A percentile compares a stretch with the other conserved stretches of the same genome.
These are phyloP conservation scores for Nyctalus aviator DNA, from an alignment of 2,797 vertebrate genomes.

Conservation along the genomic window DNA sequence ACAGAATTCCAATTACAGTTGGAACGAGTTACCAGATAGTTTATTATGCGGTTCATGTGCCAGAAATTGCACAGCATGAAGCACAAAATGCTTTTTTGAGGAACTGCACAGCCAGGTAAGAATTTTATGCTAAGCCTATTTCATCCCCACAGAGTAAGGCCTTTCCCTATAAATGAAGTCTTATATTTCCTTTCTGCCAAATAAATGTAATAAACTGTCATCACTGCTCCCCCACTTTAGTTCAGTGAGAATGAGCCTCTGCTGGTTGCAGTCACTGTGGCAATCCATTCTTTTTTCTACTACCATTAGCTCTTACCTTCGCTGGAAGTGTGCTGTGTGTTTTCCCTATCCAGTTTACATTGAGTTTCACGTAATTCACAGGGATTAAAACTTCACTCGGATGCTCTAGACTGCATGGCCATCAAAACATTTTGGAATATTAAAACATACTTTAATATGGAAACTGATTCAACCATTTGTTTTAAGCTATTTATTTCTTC, in stretches of 20 bases:
- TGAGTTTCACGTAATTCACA: background rate
- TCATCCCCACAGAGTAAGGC: background rate
- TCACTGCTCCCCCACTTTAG: background rate
- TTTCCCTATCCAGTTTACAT: background rate
- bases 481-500: background rate
- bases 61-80: background rate
- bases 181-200: background rate
- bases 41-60: background rate
- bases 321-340: background rate
- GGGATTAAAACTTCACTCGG: conserved; percentile 18
- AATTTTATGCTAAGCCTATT: background rate
- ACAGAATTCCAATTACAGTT: conserved; percentile 46
- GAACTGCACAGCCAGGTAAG: conserved; percentile 29
- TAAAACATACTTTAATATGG: background rate
- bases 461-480: background rate
- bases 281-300: background rate
- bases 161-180: conserved; percentile 1
- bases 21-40: conserved; percentile 28
- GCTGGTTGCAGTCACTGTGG: background rate
- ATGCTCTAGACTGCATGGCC: background rate
- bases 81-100: background rate
- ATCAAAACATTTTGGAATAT: background rate
- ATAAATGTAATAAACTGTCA: background rate
- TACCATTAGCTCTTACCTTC: background rate
- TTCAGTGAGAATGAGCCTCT: background rate